Evolutionary conservation across 37 sponge, comb jelly and placozoan genomes (phyloP), one percentile per base, ranked within the genome.

Genomic region (Hormiphora californensis): DNA sequence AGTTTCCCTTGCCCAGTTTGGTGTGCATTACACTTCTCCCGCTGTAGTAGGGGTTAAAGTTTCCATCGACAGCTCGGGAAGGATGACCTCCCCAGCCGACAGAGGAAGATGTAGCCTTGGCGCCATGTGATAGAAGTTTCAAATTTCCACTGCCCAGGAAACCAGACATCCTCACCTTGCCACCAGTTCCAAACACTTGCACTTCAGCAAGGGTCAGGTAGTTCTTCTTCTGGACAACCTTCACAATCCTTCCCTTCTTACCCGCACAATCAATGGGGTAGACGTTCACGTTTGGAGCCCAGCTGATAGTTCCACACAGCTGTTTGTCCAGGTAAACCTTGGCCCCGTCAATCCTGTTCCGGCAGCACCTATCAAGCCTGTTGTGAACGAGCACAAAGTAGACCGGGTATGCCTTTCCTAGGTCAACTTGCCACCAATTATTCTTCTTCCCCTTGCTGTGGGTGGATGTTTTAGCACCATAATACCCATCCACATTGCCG

Each of bases 1-100:
- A 57, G 61, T 57, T 57, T 25, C 27, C 27, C 7, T 25, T 4
- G 7, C 4, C 61, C 4, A 28, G n/a, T 57, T 57, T 5, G n/a
- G 61, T 57, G 61, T 57, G 61, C 61, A 57, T 57, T 30, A 15
- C 23, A 5, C 30, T 19, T 57, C 61, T 57, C 30, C 27, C 30
- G 7, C 23, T 57, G 61, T 57, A 57, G 23, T 57, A 5, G 7
- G 30, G 30, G n/a, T 57, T 30, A 57, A 30, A 28, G 5, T 15
- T 57, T 25, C 61, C 61, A 30, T 57, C 61, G 5, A 57, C 61
- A 19, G 61, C 61, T 4, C 61, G 9, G 9, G 30, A 23, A 12
- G 61, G 61, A 57, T 28, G 5, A 57, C 61, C 61, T 57, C 61
- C 61, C 61, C 61, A 57, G 61, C 61, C 61, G 27, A 57, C 61